Conservation (phyloP, 1,140 invertebrate genomes). For the Latrodectus geometricus region DNA sequence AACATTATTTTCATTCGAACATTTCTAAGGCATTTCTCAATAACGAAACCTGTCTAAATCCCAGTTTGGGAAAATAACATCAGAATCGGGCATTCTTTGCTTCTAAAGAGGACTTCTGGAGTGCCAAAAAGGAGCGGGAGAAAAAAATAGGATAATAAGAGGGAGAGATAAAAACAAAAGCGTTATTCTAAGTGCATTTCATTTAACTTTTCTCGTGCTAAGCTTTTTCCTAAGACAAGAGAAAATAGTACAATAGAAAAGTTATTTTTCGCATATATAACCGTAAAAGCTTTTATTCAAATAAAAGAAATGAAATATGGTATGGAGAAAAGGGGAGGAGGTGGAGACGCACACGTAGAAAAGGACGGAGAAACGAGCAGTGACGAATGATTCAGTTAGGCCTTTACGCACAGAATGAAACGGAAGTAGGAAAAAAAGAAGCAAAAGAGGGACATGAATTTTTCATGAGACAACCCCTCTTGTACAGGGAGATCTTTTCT, state of each 20-base stretch:
- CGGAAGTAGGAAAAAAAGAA: not conserved
- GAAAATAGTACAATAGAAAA: not conserved
- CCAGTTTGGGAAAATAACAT: too few relatives aligned
- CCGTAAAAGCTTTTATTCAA: slow-evolving; percentile 42
- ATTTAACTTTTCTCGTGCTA: slow-evolving; percentile 10
- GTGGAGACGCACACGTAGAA: not conserved
- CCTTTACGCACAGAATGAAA: slow-evolving; percentile 32
- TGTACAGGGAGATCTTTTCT: slow-evolving; percentile 22
- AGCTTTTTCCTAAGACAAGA: slow-evolving; percentile 24
- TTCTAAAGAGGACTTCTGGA: too few relatives aligned
- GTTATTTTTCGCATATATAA: slow-evolving; percentile 30
- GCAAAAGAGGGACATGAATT: slow-evolving; percentile 26
- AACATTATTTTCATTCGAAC: too few relatives aligned
- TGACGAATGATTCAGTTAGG: slow-evolving; percentile 42
- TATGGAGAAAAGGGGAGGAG: not conserved
- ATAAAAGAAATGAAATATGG: slow-evolving; percentile 45
- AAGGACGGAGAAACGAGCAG: not conserved
- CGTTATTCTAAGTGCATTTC: not conserved
- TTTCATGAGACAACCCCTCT: slow-evolving; percentile 35
- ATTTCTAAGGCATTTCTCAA: too few relatives aligned
- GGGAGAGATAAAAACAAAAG: too few relatives aligned
- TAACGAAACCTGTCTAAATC: too few relatives aligned
- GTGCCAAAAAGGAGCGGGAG: too few relatives aligned
- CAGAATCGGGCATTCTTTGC: too few relatives aligned
- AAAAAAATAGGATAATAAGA: too few relatives aligned